These are phyloP conservation scores for Actinia equina DNA, from an alignment of 64 coral and sea anemone species.

Conservation along the genomic window DNA sequence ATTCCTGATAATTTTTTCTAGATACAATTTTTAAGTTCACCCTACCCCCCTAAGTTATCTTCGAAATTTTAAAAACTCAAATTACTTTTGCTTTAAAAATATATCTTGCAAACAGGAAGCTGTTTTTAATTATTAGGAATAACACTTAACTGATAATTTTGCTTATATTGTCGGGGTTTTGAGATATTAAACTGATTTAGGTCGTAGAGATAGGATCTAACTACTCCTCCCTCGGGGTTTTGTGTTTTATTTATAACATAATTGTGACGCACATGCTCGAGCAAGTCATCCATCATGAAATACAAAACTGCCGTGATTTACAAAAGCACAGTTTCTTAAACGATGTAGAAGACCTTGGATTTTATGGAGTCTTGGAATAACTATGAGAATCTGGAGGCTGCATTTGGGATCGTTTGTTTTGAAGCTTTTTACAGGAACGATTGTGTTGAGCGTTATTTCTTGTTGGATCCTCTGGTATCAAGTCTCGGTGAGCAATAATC, in stretches of 20 bases:
- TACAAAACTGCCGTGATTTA: not conserved
- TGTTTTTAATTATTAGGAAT: not conserved
- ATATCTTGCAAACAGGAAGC: not conserved
- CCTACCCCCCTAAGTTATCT: not conserved
- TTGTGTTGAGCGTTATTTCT: conserved; percentile 43
- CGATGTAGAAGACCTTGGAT: not conserved
- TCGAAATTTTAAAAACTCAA: not conserved
- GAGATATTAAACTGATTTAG: not conserved
- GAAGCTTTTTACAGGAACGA: conserved; percentile 36
- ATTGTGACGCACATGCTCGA: conserved; percentile 23
- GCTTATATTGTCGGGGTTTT: not conserved
- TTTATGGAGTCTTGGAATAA: conserved; percentile 28
- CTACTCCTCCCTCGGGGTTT: not conserved
- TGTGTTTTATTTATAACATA: too few species aligned
- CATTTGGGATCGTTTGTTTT: conserved; percentile 54
- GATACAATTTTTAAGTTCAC: too few species aligned
- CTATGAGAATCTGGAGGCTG: conserved; percentile 60
- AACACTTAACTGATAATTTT: not conserved
- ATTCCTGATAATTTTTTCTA: too few species aligned
- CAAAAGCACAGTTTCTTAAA: conserved; percentile 10
- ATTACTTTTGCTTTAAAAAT: not conserved
- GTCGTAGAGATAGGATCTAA: not conserved
- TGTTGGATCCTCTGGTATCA: conserved; percentile 79
- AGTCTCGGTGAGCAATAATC: conserved; percentile 43
- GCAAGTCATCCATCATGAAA: not conserved